phyloP scores from a whole-genome alignment of 2,113 vertebrate species.

The Archilochus colubris region DNA sequence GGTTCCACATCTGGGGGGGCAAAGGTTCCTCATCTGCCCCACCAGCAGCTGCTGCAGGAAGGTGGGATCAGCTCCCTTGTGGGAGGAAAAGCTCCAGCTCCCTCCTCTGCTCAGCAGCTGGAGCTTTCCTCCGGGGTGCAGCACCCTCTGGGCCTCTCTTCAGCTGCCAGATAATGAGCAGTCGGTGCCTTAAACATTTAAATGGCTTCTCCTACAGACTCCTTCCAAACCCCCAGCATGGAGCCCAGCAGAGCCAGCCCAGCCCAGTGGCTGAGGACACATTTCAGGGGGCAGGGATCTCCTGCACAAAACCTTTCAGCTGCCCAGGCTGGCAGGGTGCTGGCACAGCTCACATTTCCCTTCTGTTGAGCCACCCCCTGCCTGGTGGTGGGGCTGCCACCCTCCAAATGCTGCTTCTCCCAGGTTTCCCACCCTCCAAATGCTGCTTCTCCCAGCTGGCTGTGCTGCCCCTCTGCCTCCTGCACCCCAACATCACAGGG shows the following conservation, averaged over 20 bases:
- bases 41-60: neutral
- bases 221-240: neutral
- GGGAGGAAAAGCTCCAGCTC: constrained; percentile 1
- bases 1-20: neutral
- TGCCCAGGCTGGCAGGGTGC: neutral
- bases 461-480: accelerated
- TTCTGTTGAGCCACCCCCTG: neutral
- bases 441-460: neutral
- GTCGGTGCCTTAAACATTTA: neutral
- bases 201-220: neutral
- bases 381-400: accelerated
- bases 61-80: neutral
- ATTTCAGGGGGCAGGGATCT: neutral
- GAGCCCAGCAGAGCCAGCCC: neutral
- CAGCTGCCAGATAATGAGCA: neutral
- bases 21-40: no score
- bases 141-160: neutral
- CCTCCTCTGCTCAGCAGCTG: neutral
- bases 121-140: neutral
- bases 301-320: neutral
- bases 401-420: neutral
- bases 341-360: neutral
- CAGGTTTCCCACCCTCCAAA: neutral
- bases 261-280: neutral
- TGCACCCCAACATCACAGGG: accelerated